phyloP scores from a whole-genome alignment of 1,140 invertebrate genomes.

The Drosophila kikkawai region DNA sequence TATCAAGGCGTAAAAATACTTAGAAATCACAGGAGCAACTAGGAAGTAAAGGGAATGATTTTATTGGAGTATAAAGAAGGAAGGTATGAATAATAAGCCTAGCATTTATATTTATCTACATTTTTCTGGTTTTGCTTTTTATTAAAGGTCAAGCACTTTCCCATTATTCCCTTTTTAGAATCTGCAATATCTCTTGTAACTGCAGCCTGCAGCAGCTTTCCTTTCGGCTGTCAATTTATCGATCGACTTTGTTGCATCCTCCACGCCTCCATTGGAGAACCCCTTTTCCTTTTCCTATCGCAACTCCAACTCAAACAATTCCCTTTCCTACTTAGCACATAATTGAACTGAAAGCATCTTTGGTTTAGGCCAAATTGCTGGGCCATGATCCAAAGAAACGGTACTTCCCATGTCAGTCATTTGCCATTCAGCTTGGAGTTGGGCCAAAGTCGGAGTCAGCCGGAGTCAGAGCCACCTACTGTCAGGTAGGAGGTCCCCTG shows the following conservation, averaged over 20 bases:
- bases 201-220: conserved; percentile 10
- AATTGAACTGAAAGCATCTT: conserved; percentile 71
- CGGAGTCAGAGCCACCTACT: conserved; percentile 36
- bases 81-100: too few species aligned
- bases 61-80: not conserved
- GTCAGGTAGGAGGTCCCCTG: conserved; percentile 19
- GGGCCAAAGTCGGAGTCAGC: not conserved
- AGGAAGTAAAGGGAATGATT: not conserved
- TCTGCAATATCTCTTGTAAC: not conserved
- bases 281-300: conserved; percentile 29
- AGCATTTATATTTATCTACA: not conserved
- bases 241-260: conserved; percentile 32
- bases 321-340: conserved; percentile 73
- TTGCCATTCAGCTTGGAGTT: conserved; percentile 52
- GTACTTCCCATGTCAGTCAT: conserved; percentile 81
- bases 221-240: conserved; percentile 34
- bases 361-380: conserved; percentile 55
- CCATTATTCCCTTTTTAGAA: conserved; percentile 6
- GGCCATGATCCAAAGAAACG: conserved; percentile 48
- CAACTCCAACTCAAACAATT: conserved; percentile 17
- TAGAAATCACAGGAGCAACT: not conserved
- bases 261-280: conserved; percentile 15
- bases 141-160: conserved; percentile 13
- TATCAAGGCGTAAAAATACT: conserved; percentile 17
- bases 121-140: not conserved